Conservation (phyloP, 2,113 vertebrate species). For the Nibea albiflora region DNA sequence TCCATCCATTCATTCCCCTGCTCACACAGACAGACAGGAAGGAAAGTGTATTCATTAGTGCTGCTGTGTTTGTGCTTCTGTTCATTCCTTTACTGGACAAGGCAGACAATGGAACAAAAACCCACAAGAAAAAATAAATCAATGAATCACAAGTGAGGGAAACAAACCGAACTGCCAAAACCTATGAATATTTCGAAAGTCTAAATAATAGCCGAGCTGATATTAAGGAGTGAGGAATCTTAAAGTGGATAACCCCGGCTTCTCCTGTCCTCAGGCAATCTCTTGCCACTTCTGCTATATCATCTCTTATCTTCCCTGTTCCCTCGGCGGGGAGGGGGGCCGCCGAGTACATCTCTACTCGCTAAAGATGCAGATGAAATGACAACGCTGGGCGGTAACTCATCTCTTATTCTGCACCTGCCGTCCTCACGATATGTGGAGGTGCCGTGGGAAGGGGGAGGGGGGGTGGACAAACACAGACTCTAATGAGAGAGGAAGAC, state of each 20-base stretch:
- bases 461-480: constrained; percentile 13
- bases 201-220: constrained; percentile 6
- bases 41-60: background rate
- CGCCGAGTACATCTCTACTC: constrained; percentile 33
- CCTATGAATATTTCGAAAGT: constrained; percentile 28
- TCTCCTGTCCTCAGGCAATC: constrained; percentile 15
- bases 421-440: constrained; percentile 39
- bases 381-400: constrained; percentile 61
- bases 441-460: background rate
- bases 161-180: constrained; percentile 15
- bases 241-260: constrained; percentile 1
- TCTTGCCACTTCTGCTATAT: constrained; percentile 39
- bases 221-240: constrained; percentile 8
- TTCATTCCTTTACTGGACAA: background rate
- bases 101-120: background rate
- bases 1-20: background rate
- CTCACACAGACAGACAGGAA: background rate
- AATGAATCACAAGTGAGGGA: constrained; percentile 1
- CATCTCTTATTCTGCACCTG: constrained; percentile 71
- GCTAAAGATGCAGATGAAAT: constrained; percentile 66
- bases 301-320: constrained; percentile 44
- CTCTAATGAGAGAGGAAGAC: constrained; percentile 23
- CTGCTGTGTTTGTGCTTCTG: background rate
- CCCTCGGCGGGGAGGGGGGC: constrained; percentile 24
- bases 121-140: background rate